phyloP scores from a whole-genome alignment of 2,888 invertebrate species.

The Cepaea hortensis region DNA sequence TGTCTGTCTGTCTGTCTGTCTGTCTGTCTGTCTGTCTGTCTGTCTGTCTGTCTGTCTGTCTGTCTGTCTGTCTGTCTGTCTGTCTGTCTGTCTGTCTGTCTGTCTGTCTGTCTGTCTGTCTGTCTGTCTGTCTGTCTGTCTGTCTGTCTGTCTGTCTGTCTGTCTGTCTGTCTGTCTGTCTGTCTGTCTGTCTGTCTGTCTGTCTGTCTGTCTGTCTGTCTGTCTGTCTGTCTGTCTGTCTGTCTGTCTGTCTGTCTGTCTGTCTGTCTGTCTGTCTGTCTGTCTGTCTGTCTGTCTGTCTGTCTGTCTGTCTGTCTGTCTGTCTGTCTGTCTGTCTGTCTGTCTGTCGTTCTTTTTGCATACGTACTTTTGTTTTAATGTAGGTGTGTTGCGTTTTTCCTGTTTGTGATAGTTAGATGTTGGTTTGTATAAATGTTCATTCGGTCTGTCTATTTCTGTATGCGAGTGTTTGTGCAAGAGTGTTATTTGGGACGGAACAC shows the following conservation, averaged over 20 bases:
- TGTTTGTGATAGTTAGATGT: too few species aligned
- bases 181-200: too few species aligned
- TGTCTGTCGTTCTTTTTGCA: neutral
- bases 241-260: neutral
- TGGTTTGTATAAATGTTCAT: too few species aligned
- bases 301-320: neutral
- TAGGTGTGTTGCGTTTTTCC: too few species aligned
- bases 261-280: conserved; percentile 1
- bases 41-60: too few species aligned
- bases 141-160: too few species aligned
- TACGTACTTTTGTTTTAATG: neutral
- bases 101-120: neutral
- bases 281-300: neutral
- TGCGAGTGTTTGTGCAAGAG: too few species aligned
- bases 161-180: too few species aligned
- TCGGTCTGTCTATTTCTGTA: neutral
- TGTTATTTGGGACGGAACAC: too few species aligned
- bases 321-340: neutral
- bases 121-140: neutral
- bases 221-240: neutral
- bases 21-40: too few species aligned
- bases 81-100: neutral
- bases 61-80: neutral
- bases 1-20: too few species aligned
- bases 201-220: too few species aligned